Evolutionary conservation across 2,888 invertebrate genomes (phyloP).

Genomic region (Pseudococcus longispinus): DNA sequence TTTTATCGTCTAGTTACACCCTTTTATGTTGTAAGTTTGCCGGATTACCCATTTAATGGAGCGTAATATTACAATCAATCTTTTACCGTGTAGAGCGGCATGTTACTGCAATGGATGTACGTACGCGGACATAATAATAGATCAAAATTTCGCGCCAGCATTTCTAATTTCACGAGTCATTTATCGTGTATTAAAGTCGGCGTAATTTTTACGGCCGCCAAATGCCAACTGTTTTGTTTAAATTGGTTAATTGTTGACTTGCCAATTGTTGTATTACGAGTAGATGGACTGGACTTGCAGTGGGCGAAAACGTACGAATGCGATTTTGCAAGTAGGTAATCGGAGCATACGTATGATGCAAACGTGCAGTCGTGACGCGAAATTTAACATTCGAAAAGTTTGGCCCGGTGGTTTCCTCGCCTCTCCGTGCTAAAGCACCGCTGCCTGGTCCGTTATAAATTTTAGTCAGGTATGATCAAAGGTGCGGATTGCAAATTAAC

Average conservation of each 20-base stretch:
- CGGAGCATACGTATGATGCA: conserved; percentile 2
- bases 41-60: conserved; percentile 5
- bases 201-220: not conserved
- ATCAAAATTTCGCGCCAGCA: conserved; percentile 18
- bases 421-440: not conserved
- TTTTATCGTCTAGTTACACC: conserved; percentile 11
- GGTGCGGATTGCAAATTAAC: not conserved
- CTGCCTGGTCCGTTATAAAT: not conserved
- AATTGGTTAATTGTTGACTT: conserved; percentile 4
- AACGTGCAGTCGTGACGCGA: not conserved
- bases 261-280: not conserved
- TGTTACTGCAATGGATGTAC: not conserved
- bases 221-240: conserved; percentile 13
- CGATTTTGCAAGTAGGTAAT: conserved; percentile 2
- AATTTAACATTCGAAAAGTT: not conserved
- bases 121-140: not conserved
- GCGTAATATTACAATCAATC: conserved; percentile 22
- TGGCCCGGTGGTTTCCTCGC: too few relatives aligned
- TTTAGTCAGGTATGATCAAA: conserved; percentile 19
- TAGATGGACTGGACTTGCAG: not conserved
- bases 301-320: not conserved
- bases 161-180: conserved; percentile 22
- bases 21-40: not conserved
- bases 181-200: conserved; percentile 4
- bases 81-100: not conserved